Percentiles rank a stretch among this genome's conserved stretches.
Conservation (phyloP, 2,888 invertebrate species). For the Rhamnusium bicolor region DNA sequence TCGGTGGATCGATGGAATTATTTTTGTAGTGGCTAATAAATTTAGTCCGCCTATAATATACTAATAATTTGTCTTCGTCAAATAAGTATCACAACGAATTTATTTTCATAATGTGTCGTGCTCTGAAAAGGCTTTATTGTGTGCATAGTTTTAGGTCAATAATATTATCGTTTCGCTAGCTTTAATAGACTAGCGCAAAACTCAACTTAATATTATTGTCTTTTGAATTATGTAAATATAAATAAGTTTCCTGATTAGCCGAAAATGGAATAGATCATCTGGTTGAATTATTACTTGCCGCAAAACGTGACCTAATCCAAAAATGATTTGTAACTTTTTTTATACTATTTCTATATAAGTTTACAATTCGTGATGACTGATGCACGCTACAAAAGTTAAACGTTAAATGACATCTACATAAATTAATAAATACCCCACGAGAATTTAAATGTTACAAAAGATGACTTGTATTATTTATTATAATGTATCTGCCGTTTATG, state of each 20-base stretch:
- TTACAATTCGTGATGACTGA: conserved; percentile 28
- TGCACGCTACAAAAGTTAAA: conserved; percentile 36
- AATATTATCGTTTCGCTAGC: background rate
- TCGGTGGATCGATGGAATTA: no score
- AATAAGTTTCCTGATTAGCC: conserved; percentile 12
- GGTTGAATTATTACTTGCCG: background rate
- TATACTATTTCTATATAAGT: conserved; percentile 28
- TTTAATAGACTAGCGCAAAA: background rate
- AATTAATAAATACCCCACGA: conserved; percentile 26
- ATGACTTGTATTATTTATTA: conserved; percentile 3
- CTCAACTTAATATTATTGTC: background rate
- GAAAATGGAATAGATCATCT: conserved; percentile 6
- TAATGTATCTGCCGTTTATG: background rate
- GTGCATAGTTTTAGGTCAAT: background rate
- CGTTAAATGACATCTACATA: conserved; percentile 36
- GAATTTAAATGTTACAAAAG: conserved; percentile 13
- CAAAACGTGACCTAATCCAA: conserved; percentile 8
- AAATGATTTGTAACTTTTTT: conserved; percentile 16
- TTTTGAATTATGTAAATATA: conserved; percentile 12
- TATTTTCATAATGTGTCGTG: no score
- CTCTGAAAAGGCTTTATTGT: no score
- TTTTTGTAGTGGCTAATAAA: no score
- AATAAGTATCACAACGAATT: no score
- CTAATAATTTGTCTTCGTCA: no score
- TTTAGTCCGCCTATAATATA: no score